Evolutionary conservation across 2,797 vertebrate genomes (phyloP), one percentile per base, ranked within the genome.

Genomic region (Thalassophryne amazonica): DNA sequence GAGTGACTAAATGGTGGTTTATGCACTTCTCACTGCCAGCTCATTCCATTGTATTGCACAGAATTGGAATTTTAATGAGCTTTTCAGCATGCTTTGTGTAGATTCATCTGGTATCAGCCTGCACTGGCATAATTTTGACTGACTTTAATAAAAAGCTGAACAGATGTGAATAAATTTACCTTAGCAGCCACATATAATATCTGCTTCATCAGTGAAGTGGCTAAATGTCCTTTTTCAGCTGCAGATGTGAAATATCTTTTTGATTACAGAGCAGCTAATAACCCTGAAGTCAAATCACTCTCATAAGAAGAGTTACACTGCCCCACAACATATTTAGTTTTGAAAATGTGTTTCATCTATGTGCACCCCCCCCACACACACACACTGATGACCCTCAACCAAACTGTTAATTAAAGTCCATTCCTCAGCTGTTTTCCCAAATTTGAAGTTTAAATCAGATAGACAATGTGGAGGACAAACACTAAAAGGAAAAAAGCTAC

Each of bases 51-150:
- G 27, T 4, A 2, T 17, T 39, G 22, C 22, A 32, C 7, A 58
- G 13, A 49, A 25, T 0, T 34, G 21, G 15, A 56, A 14, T 27
- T 49, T 24, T 57, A 56, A 55, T 60, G 45, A 53, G 50, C 28
- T 39, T 11, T 34, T 55, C 45, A 49, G 28, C 11, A 4, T 41
- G 12, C 45, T 57, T 67, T 27, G 22, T 21, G 6, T 22, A 40
- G 25, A 24, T 31, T 59, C 16, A 37, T 37, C 27, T 42, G 4
- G 9, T 40, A 39, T 49, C 21, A 53, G 5, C 13, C 14, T 48
- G 8, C 3, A 33, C 7, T 48, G 36, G 49, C 11, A 43, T 19
- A 10, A 9, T 35, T 22, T 22, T 2, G 2, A 16, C 10, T 42
- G 17, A 53, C 23, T 32, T 36, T 0, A 33, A 6, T 8, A 5